Evolutionary conservation across 2,113 vertebrate species (phyloP).

Genomic region (Jaculus jaculus): DNA sequence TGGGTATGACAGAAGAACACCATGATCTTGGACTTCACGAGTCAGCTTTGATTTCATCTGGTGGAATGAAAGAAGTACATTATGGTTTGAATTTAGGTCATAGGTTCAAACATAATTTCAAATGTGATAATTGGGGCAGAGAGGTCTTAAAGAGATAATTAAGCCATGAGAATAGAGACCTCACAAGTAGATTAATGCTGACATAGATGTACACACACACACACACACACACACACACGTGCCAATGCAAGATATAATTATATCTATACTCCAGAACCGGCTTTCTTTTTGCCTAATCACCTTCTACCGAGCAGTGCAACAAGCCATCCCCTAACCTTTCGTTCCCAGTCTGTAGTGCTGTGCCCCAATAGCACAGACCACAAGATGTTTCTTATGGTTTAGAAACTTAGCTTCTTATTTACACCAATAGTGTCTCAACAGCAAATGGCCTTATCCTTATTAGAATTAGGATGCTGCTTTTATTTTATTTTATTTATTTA

Average conservation of each 20-base stretch:
- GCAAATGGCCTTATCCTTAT: background rate
- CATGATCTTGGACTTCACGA: background rate
- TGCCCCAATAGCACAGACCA: background rate
- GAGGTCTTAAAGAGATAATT: background rate
- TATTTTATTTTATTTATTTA: no score
- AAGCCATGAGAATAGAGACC: background rate
- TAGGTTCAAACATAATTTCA: background rate
- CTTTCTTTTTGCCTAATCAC: background rate
- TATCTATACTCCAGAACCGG: no score
- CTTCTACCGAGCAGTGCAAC: background rate
- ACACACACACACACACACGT: no score
- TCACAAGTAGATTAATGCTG: background rate
- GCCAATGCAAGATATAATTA: no score
- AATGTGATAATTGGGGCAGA: background rate
- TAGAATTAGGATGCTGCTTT: background rate
- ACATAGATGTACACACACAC: background rate
- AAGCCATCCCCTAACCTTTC: background rate
- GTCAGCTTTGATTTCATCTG: background rate
- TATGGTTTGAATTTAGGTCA: background rate
- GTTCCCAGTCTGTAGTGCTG: background rate
- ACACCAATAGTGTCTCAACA: background rate
- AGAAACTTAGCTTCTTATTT: background rate
- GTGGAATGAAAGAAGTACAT: background rate
- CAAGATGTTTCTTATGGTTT: constrained; percentile 4
- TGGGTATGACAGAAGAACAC: background rate